A percentile compares a stretch with the other conserved stretches of the same genome.
These are phyloP conservation scores for Drosophila bocki DNA, from an alignment of 1,140 invertebrate genomes.

Conservation along the genomic window DNA sequence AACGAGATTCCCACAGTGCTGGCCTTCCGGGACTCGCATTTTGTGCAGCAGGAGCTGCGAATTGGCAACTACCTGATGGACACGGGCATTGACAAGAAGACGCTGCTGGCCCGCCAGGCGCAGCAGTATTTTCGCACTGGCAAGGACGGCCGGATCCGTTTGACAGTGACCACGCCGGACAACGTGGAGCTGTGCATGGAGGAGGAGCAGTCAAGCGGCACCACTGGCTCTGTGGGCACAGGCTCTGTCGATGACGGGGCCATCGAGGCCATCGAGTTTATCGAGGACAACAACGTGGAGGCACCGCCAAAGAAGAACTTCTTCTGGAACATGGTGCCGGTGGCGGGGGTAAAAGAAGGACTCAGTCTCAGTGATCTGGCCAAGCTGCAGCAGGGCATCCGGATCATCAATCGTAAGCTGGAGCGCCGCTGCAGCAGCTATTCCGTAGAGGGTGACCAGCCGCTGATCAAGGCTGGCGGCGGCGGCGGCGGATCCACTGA, in stretches of 20 bases:
- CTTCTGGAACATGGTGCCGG: conserved; percentile 79
- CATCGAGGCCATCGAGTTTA: conserved; percentile 74
- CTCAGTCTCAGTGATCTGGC: conserved; percentile 72
- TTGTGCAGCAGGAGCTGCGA: conserved; percentile 84
- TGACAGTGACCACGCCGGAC: conserved; percentile 81
- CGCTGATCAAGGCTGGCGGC: conserved; percentile 1
- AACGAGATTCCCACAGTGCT: conserved; percentile 84
- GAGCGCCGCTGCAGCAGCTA: conserved; percentile 68
- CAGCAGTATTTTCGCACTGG: conserved; percentile 59
- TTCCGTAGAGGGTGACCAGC: conserved; percentile 55
- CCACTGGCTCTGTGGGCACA: conserved; percentile 50
- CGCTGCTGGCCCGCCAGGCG: conserved; percentile 56
- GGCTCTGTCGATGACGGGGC: conserved; percentile 71
- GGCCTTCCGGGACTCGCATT: conserved; percentile 81
- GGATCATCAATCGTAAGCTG: conserved; percentile 68
- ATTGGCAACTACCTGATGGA: conserved; percentile 84
- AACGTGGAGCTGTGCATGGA: conserved; percentile 79
- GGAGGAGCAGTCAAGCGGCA: conserved; percentile 64
- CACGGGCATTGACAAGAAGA: conserved; percentile 82
- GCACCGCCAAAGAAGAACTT: conserved; percentile 66
- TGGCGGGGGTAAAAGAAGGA: conserved; percentile 72
- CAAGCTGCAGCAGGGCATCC: conserved; percentile 70
- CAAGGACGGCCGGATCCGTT: conserved; percentile 70
- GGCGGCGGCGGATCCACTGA: conserved; percentile 18
- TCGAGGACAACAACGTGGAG: conserved; percentile 44